Evolutionary conservation across 2,113 vertebrate species (phyloP).

Genomic region (Mobula birostris): DNA sequence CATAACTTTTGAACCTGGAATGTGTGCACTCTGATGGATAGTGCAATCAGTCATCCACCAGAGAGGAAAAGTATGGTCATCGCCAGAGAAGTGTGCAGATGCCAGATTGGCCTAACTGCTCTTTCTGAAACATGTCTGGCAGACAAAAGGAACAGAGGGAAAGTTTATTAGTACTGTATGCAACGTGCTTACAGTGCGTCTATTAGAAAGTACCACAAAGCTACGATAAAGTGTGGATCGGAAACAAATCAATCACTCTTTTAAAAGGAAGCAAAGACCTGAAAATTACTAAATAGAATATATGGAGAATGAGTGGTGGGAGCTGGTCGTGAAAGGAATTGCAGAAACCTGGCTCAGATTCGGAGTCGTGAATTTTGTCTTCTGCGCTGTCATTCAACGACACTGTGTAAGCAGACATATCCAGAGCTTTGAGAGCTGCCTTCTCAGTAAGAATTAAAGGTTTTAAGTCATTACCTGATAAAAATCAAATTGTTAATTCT

Average conservation of each 20-base stretch:
- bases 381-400: not conserved
- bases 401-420: not conserved
- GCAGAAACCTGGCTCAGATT: not conserved
- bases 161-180: no score
- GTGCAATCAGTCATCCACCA: no score
- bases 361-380: not conserved
- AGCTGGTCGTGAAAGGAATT: not conserved
- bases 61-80: no score
- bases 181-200: no score
- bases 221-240: not conserved
- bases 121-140: no score
- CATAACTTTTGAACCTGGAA: no score
- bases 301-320: not conserved
- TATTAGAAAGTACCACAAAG: no score
- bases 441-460: constrained; percentile 10
- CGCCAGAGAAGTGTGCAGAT: no score
- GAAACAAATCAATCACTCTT: not conserved
- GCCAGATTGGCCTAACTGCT: no score
- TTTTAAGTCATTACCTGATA: constrained; percentile 19
- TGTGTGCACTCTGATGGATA: no score
- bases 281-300: not conserved
- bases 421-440: not conserved
- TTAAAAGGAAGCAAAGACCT: not conserved
- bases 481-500: constrained; percentile 22
- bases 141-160: no score